Evolutionary conservation across 2,797 vertebrate genomes (phyloP), one percentile per base, ranked within the genome.

Genomic region (Acropternis orthonyx): DNA sequence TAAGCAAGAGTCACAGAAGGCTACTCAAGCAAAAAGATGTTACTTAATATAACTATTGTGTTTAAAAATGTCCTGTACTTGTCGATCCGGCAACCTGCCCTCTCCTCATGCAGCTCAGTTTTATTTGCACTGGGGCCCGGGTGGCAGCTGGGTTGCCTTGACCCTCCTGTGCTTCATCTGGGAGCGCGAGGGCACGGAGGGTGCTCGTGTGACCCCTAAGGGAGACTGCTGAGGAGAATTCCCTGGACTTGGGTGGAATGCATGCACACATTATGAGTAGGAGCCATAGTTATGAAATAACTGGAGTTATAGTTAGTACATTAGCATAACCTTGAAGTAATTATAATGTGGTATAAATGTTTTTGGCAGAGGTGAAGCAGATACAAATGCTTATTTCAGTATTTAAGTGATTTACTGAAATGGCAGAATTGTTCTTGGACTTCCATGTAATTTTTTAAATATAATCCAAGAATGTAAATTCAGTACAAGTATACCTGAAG

Each of bases 1-100:
- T 69, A 78, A 91, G 88, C 20, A 69, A 90, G 69, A 88, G 73
- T 92, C 94, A 78, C 39, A 73, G 26, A 20, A 18, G 73, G 83
- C 76, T 90, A 66, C 77, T 92, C 27, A 41, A 92, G 80, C 69
- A 93, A 93, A 94, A 96, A 92, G 28, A 77, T 81, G 74, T 93
- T 94, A 59, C 79, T 95, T 95, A 92, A 90, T 88, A 52, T 93
- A 95, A 66, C 89, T 68, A 18, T 93, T 90, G 79, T 88, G 48
- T 55, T 81, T 54, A 4, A 34, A 89, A 85, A 34, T 78, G 58
- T 81, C 78, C 46, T 58, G 30, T 94, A 14, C 79, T 88, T 78
- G 88, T 72, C 0, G 1, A 41, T 72, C 13, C 14, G 1, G 79
- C 73, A 27, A 1, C 43, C 77, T 88, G 85, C 85, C 76, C 85